These are phyloP conservation scores for Euzetes globulus DNA, from an alignment of 2,888 invertebrate species.

Conservation along the genomic window DNA sequence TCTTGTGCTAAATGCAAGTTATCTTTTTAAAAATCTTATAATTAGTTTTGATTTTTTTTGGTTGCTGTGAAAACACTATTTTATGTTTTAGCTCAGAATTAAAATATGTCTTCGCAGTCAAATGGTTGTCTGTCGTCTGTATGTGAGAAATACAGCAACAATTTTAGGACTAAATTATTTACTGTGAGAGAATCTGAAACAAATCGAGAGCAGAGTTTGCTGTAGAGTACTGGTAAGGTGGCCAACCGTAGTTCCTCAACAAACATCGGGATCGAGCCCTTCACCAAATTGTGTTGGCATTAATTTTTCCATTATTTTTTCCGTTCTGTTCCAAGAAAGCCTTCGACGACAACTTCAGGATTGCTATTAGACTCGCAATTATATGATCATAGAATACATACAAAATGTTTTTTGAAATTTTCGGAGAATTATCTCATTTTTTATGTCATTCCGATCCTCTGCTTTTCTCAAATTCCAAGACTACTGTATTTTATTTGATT, in stretches of 20 bases:
- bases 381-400: neutral
- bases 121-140: conserved; percentile 13
- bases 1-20: neutral
- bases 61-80: neutral
- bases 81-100: neutral
- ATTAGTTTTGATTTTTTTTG: neutral
- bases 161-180: neutral
- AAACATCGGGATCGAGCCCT: neutral
- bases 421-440: neutral
- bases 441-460: neutral
- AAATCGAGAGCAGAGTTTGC: neutral
- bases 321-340: neutral
- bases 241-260: conserved; percentile 22
- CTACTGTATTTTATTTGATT: neutral
- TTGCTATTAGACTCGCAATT: neutral
- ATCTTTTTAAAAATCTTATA: neutral
- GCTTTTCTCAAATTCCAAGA: neutral
- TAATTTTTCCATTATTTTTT: neutral
- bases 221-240: neutral
- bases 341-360: neutral
- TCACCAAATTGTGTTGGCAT: neutral
- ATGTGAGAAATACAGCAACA: conserved; percentile 16
- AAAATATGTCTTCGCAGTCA: neutral
- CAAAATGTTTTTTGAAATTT: neutral
- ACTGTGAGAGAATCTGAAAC: conserved; percentile 1